phyloP scores from a whole-genome alignment of 2,888 invertebrate genomes.

The Dolichopus griseipennis region DNA sequence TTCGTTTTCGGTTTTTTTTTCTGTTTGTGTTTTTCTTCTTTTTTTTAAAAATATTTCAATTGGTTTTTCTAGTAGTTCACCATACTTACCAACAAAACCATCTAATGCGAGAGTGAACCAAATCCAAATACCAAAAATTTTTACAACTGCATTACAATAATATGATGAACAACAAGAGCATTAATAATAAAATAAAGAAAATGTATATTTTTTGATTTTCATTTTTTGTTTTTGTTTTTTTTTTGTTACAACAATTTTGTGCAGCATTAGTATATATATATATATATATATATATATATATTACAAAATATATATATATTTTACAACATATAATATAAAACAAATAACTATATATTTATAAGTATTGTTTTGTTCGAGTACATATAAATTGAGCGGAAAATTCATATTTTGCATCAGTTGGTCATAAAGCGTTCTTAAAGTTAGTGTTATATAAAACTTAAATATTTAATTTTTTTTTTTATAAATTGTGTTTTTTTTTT shows the following conservation, averaged over 20 bases:
- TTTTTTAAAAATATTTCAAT: not conserved
- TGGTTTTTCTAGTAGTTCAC: not conserved
- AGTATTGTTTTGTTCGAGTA: not conserved
- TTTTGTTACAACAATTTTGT: not conserved
- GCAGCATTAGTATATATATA: not conserved
- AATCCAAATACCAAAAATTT: too few relatives aligned
- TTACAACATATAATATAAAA: too few relatives aligned
- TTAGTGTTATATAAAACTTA: not conserved
- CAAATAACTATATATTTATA: not conserved
- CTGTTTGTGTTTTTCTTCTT: not conserved
- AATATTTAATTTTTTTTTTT: too few relatives aligned
- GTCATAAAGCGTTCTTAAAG: conserved; percentile 1
- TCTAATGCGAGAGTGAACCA: not conserved
- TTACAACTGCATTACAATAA: too few relatives aligned
- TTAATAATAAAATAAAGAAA: too few relatives aligned
- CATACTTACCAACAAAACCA: not conserved
- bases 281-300: too few relatives aligned
- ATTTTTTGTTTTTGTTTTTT: too few relatives aligned
- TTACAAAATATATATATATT: too few relatives aligned
- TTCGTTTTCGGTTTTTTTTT: not conserved
- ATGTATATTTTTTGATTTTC: too few relatives aligned
- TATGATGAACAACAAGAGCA: too few relatives aligned
- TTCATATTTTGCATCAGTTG: conserved; percentile 1
- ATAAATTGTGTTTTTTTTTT: too few relatives aligned
- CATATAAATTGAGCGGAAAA: not conserved